Conservation (phyloP, 2,888 invertebrate genomes). For the Stratiomys singularior region DNA sequence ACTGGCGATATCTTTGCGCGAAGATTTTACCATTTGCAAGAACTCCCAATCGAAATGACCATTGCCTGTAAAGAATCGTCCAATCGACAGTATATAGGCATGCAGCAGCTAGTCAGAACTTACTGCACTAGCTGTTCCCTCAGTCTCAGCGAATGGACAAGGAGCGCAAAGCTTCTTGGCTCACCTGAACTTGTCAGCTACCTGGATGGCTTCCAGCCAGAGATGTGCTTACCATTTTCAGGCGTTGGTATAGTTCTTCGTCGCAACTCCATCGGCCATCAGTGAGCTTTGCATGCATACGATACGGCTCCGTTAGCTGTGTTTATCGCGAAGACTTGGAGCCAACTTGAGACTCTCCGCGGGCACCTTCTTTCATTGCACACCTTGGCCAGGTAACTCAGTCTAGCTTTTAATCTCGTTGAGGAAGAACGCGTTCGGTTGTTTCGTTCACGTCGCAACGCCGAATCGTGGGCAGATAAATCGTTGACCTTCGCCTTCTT, state of each 20-base stretch:
- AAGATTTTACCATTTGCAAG: background rate
- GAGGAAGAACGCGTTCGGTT: slow-evolving; percentile 38
- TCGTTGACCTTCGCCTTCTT: slow-evolving; percentile 45
- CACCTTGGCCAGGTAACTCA: slow-evolving; percentile 34
- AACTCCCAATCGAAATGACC: background rate
- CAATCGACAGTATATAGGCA: background rate
- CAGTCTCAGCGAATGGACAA: background rate
- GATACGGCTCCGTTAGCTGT: background rate
- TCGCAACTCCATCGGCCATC: background rate
- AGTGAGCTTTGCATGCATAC: slow-evolving; percentile 1
- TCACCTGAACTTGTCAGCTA: slow-evolving; percentile 3
- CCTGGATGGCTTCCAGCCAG: slow-evolving; percentile 1
- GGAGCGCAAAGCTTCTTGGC: slow-evolving; percentile 1
- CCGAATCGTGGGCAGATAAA: slow-evolving; percentile 42
- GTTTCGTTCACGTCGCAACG: slow-evolving; percentile 11
- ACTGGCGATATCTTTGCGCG: background rate
- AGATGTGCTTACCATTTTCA: slow-evolving; percentile 25
- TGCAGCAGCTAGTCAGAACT: background rate
- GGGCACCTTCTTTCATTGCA: slow-evolving; percentile 18
- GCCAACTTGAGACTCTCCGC: slow-evolving; percentile 5
- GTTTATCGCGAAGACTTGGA: background rate
- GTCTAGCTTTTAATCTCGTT: slow-evolving; percentile 45
- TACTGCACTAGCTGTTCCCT: background rate
- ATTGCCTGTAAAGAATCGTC: background rate
- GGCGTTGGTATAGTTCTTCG: slow-evolving; percentile 33